Evolutionary conservation across 2,888 invertebrate species (phyloP).

Genomic region (Andrena camellia): DNA sequence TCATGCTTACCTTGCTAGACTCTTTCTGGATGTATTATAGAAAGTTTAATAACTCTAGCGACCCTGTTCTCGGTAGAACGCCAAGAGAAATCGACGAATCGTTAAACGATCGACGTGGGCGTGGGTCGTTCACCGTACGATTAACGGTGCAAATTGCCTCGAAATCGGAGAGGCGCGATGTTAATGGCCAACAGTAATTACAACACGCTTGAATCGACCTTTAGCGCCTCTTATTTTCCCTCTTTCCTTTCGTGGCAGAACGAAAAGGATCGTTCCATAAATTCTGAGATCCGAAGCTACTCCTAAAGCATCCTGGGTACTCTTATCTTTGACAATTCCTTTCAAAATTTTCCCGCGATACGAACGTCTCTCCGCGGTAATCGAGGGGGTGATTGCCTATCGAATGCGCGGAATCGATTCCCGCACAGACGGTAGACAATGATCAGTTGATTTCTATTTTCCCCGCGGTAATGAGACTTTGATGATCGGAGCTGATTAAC

Average conservation of each 20-base stretch:
- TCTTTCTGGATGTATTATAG: background rate
- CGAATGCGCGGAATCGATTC: background rate
- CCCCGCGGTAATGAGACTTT: background rate
- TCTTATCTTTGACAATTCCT: background rate
- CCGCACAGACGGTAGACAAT: background rate
- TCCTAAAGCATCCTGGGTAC: background rate
- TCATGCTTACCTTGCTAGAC: too few relatives aligned
- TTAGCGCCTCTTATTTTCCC: background rate
- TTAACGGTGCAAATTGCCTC: background rate
- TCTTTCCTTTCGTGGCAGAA: background rate
- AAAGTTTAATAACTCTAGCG: background rate
- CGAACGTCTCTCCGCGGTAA: background rate
- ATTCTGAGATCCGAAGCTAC: background rate
- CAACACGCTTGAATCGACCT: too few relatives aligned
- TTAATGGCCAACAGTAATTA: too few relatives aligned
- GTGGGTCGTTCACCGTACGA: background rate
- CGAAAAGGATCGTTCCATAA: background rate
- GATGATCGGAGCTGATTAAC: constrained; percentile 3
- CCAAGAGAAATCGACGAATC: background rate
- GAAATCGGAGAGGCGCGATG: too few relatives aligned
- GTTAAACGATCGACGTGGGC: background rate
- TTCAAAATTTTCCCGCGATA: background rate
- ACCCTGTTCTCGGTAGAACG: background rate
- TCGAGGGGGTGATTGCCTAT: background rate
- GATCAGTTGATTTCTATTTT: background rate